Conservation (phyloP, 2,113 vertebrate genomes). For the Macrotis lagotis region DNA sequence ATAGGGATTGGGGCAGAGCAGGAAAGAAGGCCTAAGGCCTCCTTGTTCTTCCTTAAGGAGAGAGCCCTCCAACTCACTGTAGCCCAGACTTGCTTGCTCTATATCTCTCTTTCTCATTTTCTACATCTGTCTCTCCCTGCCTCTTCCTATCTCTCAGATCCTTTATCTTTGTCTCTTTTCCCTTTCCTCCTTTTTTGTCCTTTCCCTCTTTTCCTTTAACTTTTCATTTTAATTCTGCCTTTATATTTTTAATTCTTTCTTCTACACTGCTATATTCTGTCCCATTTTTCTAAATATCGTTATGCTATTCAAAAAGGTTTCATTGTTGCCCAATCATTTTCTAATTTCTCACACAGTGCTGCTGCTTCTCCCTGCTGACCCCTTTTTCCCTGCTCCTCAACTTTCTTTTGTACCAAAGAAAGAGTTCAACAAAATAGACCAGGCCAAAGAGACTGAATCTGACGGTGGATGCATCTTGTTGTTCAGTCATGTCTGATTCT, state of each 20-base stretch:
- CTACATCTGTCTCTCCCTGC: too few relatives aligned
- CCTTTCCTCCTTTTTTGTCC: too few relatives aligned
- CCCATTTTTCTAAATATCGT: background rate
- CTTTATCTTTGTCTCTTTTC: background rate
- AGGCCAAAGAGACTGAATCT: background rate
- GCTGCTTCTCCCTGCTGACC: background rate
- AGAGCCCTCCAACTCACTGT: background rate
- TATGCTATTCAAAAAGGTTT: background rate
- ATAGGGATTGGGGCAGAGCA: background rate
- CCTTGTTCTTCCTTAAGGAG: background rate
- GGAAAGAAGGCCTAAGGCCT: background rate
- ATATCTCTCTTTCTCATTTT: too few relatives aligned
- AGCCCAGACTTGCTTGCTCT: background rate
- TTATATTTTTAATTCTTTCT: background rate
- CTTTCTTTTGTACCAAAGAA: background rate
- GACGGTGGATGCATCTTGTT: background rate
- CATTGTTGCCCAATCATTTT: background rate
- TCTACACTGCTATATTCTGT: background rate
- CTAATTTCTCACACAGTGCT: background rate
- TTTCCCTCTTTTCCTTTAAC: background rate
- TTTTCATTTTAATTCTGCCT: background rate
- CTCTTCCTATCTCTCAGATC: background rate
- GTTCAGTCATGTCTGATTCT: background rate
- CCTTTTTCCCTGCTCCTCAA: background rate
- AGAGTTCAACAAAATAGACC: background rate